Evolutionary conservation across 2,113 vertebrate species (phyloP).

Genomic region (Oncorhynchus nerka): DNA sequence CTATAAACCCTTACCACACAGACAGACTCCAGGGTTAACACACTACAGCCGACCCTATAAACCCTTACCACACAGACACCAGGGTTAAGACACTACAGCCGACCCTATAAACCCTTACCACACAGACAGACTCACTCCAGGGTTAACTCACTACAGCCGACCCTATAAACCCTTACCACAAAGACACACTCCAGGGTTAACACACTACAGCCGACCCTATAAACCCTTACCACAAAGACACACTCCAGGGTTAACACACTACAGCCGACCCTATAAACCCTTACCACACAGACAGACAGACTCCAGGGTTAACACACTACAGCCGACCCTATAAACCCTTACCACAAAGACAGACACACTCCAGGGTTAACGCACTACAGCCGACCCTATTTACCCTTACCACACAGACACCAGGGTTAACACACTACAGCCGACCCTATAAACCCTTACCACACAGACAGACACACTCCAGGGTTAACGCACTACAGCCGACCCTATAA

Average conservation of each 20-base stretch:
- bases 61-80: slow-evolving; percentile 55
- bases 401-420: background rate
- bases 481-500: slow-evolving; percentile 71
- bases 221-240: slow-evolving; percentile 62
- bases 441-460: slow-evolving; percentile 62
- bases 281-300: slow-evolving; percentile 29
- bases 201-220: slow-evolving; percentile 67
- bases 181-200: background rate
- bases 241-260: background rate
- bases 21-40: background rate
- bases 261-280: slow-evolving; percentile 77
- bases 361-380: slow-evolving; percentile 5
- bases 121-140: background rate
- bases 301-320: too few relatives aligned
- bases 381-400: slow-evolving; percentile 77
- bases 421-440: slow-evolving; percentile 67
- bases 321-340: slow-evolving; percentile 79
- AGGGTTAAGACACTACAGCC: slow-evolving; percentile 28
- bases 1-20: slow-evolving; percentile 71
- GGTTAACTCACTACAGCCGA: slow-evolving; percentile 46
- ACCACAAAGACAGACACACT: background rate
- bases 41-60: slow-evolving; percentile 71
- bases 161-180: slow-evolving; percentile 73
- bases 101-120: slow-evolving; percentile 76
- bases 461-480: background rate